phyloP scores from a whole-genome alignment of 92 coral and sea anemone species.

The Zoanthus gigantus region DNA sequence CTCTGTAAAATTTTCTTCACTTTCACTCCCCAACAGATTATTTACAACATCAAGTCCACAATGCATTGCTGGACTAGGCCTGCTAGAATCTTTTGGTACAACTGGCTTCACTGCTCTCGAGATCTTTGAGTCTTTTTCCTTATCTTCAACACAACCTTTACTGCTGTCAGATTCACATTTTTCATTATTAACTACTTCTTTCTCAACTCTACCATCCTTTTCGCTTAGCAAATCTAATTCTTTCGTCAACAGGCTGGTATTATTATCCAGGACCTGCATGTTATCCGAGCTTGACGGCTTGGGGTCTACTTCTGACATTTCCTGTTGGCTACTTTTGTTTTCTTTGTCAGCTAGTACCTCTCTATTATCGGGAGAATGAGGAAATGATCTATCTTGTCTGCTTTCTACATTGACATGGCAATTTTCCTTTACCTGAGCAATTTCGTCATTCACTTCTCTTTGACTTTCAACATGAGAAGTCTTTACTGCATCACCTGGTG shows the following conservation, averaged over 20 bases:
- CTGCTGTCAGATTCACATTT: neutral
- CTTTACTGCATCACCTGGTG: neutral
- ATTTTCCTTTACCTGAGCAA: neutral
- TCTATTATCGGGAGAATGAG: neutral
- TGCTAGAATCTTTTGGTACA: neutral
- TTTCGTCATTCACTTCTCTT: conserved; percentile 5
- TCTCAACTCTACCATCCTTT: neutral
- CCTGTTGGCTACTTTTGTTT: neutral
- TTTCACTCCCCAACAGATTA: conserved; percentile 32
- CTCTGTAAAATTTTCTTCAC: conserved; percentile 19
- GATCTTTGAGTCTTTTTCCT: neutral
- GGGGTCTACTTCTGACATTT: neutral
- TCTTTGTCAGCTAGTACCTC: neutral
- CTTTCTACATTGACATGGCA: neutral
- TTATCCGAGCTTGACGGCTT: neutral
- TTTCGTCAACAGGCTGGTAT: neutral
- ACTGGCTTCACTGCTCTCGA: neutral
- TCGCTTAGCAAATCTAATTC: neutral
- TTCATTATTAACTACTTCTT: neutral
- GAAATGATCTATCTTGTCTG: neutral
- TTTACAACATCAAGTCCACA: conserved; percentile 33
- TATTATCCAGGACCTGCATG: neutral
- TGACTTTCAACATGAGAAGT: neutral
- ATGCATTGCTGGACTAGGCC: conserved; percentile 8
- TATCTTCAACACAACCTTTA: neutral